Evolutionary conservation across 37 sponge, comb jelly and placozoan genomes (phyloP), one percentile per base, ranked within the genome.

Genomic region (Axinella damicornis): DNA sequence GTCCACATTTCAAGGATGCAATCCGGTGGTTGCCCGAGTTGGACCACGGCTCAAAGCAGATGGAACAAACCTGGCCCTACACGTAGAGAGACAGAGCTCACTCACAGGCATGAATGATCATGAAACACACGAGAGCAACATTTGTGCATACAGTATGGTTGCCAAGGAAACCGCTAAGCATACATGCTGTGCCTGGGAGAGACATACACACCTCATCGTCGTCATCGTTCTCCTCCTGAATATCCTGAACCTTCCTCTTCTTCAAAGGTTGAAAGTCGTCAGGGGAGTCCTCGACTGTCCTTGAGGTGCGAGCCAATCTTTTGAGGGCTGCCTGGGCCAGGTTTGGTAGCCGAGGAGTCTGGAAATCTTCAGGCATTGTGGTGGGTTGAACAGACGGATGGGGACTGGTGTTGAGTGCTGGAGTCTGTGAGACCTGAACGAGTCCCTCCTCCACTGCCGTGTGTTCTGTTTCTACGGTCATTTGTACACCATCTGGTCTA

Each of bases 1-100:
- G 97, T 32, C 97, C 97, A 86, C 97, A 96, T 54, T 71, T 85
- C 55, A 96, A 68, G 16, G 94, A 91, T 11, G 89, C 72, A n/a
- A 96, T 69, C 24, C 97, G 59, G 56, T 96, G 97, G 36, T 25
- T 31, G 15, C 97, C 97, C 27, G 95, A 91, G 28, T 90, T 96
- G 21, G 97, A 84, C 94, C 94, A 96, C 2, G 87, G 92, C 81
- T 94, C 94, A 76, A 94, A 91, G 54, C 97, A 96, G 30, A 96
- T 96, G 70, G 92, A 85, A 54, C 97, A 96, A 1, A 67, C 60
- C 62, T 96, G 87, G 30, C 91, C 92, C 95, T 94, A 60, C 0
- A 74, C 37, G 37, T 33, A 5, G 57, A 9, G 22, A 74, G 19
- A 41, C 17, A 72, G 68, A 66, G 28, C 21, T 16, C 30, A 19